Conservation (phyloP, 2,888 invertebrate genomes). For the Pristionchus japonicus region DNA sequence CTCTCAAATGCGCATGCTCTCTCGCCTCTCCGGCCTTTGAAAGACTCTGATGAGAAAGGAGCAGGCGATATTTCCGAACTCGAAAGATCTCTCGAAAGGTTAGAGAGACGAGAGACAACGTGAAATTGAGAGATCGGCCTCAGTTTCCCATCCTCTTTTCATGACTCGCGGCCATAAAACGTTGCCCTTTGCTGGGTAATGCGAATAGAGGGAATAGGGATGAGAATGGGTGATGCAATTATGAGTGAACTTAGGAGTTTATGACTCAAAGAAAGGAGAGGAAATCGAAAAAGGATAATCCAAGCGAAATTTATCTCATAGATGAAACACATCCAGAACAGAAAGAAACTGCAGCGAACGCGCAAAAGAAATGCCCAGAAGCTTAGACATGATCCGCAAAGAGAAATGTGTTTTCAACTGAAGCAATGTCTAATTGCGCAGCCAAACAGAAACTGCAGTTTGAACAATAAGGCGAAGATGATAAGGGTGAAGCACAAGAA, state of each 20-base stretch:
- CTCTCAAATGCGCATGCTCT: too few species aligned
- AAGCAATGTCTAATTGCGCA: neutral
- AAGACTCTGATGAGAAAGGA: too few species aligned
- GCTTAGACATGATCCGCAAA: neutral
- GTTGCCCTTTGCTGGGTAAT: neutral
- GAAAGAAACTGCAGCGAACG: neutral
- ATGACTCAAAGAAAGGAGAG: neutral
- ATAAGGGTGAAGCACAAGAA: neutral
- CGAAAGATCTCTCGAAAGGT: neutral
- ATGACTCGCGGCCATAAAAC: constrained; percentile 32
- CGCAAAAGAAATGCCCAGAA: too few species aligned
- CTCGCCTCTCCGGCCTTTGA: too few species aligned
- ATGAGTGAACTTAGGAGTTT: neutral
- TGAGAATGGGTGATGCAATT: neutral
- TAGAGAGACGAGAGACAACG: neutral
- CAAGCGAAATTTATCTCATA: neutral
- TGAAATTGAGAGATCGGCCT: neutral
- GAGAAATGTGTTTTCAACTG: neutral
- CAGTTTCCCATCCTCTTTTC: neutral
- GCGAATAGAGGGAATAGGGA: neutral
- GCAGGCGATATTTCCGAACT: neutral
- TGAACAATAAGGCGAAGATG: neutral
- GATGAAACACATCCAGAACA: neutral
- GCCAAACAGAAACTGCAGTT: too few species aligned
- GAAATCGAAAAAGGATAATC: neutral